Conservation (phyloP, 2,888 invertebrate genomes). For the Eupithecia subfuscata region DNA sequence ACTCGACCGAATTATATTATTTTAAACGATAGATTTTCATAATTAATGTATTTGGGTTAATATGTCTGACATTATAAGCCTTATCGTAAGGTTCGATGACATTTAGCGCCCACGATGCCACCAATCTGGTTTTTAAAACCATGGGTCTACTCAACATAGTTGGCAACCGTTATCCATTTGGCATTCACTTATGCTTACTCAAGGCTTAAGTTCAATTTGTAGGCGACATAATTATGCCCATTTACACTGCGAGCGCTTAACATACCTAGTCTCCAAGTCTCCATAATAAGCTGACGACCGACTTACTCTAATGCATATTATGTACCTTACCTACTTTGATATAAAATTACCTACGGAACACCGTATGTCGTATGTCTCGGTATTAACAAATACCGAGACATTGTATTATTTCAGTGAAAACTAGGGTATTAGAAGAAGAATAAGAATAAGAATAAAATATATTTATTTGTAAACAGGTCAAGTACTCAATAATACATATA, state of each 20-base stretch:
- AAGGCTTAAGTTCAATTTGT: conserved; percentile 12
- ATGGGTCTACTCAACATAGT: conserved; percentile 12
- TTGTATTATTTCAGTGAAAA: not conserved
- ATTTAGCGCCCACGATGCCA: conserved; percentile 19
- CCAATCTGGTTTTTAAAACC: conserved; percentile 31
- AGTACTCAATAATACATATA: too few relatives aligned
- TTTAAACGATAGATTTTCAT: conserved; percentile 18
- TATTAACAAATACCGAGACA: not conserved
- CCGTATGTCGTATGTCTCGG: too few relatives aligned
- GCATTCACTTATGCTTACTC: conserved; percentile 9
- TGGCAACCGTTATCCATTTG: conserved; percentile 25
- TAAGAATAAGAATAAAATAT: too few relatives aligned
- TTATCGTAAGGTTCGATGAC: conserved; percentile 39
- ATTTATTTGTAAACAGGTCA: too few relatives aligned
- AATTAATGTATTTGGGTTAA: conserved; percentile 37
- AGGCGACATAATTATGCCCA: conserved; percentile 12
- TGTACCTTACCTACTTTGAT: not conserved
- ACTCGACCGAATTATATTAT: not conserved
- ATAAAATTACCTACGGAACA: not conserved
- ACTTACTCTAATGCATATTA: not conserved
- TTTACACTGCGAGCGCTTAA: not conserved
- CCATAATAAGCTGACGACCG: conserved; percentile 1
- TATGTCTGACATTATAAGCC: conserved; percentile 34
- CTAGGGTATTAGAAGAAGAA: too few relatives aligned
- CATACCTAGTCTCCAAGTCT: conserved; percentile 4